Evolutionary conservation across 2,888 invertebrate species (phyloP).

Genomic region (Leucophenga maculata): DNA sequence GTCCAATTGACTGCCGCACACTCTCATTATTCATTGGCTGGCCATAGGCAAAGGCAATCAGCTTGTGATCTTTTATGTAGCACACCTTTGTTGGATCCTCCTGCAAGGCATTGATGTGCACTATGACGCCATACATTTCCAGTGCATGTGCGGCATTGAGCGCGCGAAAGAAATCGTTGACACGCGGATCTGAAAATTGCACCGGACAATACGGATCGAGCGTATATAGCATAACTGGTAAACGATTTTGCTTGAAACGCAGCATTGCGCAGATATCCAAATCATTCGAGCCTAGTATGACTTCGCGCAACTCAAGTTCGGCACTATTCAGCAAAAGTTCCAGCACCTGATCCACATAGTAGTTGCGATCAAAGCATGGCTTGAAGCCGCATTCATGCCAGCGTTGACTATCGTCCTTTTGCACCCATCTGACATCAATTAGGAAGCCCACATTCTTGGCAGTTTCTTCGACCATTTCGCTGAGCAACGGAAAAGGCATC

Average conservation of each 20-base stretch:
- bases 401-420: constrained; percentile 85
- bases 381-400: constrained; percentile 82
- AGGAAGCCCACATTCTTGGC: constrained; percentile 85
- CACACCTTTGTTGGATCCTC: constrained; percentile 75
- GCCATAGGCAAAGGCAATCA: constrained; percentile 43
- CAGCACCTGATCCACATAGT: constrained; percentile 85
- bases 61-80: constrained; percentile 27
- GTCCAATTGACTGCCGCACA: constrained; percentile 26
- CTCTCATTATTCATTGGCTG: not conserved
- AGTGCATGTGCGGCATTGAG: constrained; percentile 83
- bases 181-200: constrained; percentile 86
- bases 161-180: constrained; percentile 83
- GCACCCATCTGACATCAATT: constrained; percentile 96
- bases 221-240: constrained; percentile 93
- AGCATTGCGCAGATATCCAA: constrained; percentile 95
- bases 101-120: constrained; percentile 89
- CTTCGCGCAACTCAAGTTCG: constrained; percentile 77
- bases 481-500: constrained; percentile 92
- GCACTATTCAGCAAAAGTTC: constrained; percentile 77
- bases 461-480: constrained; percentile 84
- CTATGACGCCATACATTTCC: constrained; percentile 88
- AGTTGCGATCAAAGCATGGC: constrained; percentile 87
- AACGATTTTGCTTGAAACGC: constrained; percentile 93
- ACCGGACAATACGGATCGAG: constrained; percentile 79
- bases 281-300: constrained; percentile 94